Base-by-base conservation (phyloP, 2,113 vertebrate genomes). In the Ellobius talpinus region DNA sequence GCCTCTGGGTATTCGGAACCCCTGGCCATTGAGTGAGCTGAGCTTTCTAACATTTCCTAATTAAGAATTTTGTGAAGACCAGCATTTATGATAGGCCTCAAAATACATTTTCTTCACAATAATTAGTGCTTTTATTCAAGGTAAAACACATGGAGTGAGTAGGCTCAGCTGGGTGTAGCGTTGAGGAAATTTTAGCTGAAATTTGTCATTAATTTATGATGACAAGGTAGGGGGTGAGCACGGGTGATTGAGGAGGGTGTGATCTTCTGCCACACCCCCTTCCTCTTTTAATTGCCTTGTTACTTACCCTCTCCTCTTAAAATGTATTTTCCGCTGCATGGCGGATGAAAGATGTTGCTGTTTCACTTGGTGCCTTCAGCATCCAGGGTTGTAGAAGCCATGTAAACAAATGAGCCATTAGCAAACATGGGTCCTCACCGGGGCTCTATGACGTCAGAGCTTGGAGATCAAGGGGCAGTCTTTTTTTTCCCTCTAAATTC, bases 41-140 rank as follows among this genome's bases (percentile, higher is more conserved):
- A 93, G 84, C 87, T 96, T 97, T 94, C 92, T 93, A 94, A 94
- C 50, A 92, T 61, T 94, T 94, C 45, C 94, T 93, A 93, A 93
- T 89, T 93, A 96, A 97, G 77, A 68, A 63, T 88, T 87, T 90
- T 74, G 61, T 89, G 36, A 52, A 96, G 96, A 76, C 74, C 47
- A 89, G 36, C 45, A 55, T 84, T 94, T 26, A 72, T 45, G 39
- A 87, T 89, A 95, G 95, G 50, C 12, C 61, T 90, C 39, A 90
- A 95, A 93, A 93, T 74, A 87, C 76, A 93, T 74, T 95, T 94
- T 95, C 33, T 85, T 0, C 89, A 31, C 87, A 87, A 77, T 94
- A 72, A 96, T 87, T 93, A 88, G 29, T 70, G 52, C 52, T 95
- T 94, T 87, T 87, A 33, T 81, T 94, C 87, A 76, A 79, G 19